These are phyloP conservation scores for Stichopus horrens DNA, from an alignment of 53 echinoderm and acorn worm genomes.

Conservation along the genomic window DNA sequence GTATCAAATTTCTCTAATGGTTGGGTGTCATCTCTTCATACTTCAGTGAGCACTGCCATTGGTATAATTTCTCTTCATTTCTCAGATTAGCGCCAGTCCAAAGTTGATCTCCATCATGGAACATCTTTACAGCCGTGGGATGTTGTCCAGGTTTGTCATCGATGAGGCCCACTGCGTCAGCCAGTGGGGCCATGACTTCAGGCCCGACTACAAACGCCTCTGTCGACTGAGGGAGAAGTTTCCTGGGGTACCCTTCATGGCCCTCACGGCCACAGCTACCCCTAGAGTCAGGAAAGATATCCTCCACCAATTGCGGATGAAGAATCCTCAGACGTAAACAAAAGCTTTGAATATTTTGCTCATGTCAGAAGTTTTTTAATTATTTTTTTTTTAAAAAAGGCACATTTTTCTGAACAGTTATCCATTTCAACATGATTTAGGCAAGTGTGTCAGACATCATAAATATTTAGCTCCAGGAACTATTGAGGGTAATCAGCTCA, in stretches of 20 bases:
- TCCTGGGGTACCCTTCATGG: conserved; percentile 97
- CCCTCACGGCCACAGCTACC: conserved; percentile 94
- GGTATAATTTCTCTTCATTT: neutral
- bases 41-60: too few species aligned
- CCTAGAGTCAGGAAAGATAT: conserved; percentile 92
- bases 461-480: too few species aligned
- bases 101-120: conserved; percentile 90
- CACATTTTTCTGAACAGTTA: too few species aligned
- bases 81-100: conserved; percentile 87
- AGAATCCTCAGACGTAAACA: conserved; percentile 84
- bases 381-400: too few species aligned
- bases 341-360: neutral
- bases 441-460: too few species aligned
- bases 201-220: conserved; percentile 94
- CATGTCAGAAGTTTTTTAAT: too few species aligned
- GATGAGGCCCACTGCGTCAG: conserved; percentile 99
- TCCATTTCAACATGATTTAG: too few species aligned
- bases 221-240: conserved; percentile 85
- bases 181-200: conserved; percentile 99
- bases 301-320: conserved; percentile 85
- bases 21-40: too few species aligned
- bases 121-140: conserved; percentile 76
- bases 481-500: too few species aligned
- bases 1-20: too few species aligned
- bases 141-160: conserved; percentile 95